Base-by-base conservation (phyloP, 2,888 invertebrate genomes). In the Drosophila pegasa region DNA sequence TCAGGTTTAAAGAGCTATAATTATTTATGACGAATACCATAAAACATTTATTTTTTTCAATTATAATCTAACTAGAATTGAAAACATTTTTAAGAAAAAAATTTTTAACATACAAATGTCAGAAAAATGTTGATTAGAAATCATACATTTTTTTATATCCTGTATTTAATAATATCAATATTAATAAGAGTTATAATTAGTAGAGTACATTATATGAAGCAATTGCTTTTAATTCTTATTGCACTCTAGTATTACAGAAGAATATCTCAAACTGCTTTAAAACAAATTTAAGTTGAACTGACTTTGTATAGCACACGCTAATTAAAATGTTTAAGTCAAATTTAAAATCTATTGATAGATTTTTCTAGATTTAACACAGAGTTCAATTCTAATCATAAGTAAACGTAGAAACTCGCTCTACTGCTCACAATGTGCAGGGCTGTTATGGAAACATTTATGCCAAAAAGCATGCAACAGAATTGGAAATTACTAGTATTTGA, bases 401-500 rank as follows among this genome's bases (percentile, higher is more conserved):
- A 8, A 29, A 8, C 3, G 3, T 2, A 8, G 16, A 4, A n/a
- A 25, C 6, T 45, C 9, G 1, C 0, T 29, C 6, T 3, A 18
- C 27, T 7, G 12, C 12, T 29, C 27, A 3, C 27, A 27, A 10
- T 27, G 27, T 45, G 16, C 47, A 47, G 47, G 47, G 18, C 18
- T 27, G 29, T 47, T 48, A 33, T 33, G 3, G 14, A 31, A 12
- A 29, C 5, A 2, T 5, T 2, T n/a, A 14, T n/a, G 33, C 48
- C 45, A 18, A 45, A 31, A 48, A 14, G 20, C n/a, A 48, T n/a
- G 20, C 33, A 48, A 20, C n/a, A n/a, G 6, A 20, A 22, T 48
- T 2, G 2, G 2, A 0, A 9, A 0, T 1, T 6, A 0, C 5
- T 1, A 0, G 0, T 1, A 1, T 35, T 35, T 50, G 1, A 0